These are phyloP conservation scores for Zaprionus obscuricornis DNA, from an alignment of 2,888 invertebrate species.

Conservation along the genomic window DNA sequence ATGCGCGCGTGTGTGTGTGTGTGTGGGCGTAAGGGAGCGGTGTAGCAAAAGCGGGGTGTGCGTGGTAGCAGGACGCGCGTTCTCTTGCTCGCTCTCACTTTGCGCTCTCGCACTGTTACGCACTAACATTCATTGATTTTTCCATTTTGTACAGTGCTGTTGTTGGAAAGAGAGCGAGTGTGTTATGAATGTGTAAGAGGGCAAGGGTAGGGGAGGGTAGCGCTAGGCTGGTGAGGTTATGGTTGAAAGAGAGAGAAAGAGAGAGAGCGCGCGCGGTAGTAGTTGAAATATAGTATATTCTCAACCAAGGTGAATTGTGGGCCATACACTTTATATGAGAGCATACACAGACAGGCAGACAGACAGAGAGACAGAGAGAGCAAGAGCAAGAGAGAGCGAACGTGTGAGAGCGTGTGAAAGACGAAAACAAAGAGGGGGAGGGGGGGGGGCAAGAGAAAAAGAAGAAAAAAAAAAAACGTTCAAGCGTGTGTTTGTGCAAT, in stretches of 20 bases:
- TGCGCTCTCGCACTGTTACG: slow-evolving; percentile 39
- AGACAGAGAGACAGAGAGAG: slow-evolving; percentile 14
- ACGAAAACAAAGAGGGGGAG: slow-evolving; percentile 6
- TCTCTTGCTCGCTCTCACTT: slow-evolving; percentile 24
- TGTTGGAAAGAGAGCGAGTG: no score
- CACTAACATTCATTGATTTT: slow-evolving; percentile 78
- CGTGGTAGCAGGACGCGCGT: slow-evolving; percentile 47
- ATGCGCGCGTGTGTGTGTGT: not conserved
- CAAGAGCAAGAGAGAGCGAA: slow-evolving; percentile 5
- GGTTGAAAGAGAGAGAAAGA: slow-evolving; percentile 8
- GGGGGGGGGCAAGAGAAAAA: slow-evolving; percentile 17
- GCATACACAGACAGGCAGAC: not conserved
- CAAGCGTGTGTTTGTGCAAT: slow-evolving; percentile 36
- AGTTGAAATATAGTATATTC: slow-evolving; percentile 1
- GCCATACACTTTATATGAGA: slow-evolving; percentile 10
- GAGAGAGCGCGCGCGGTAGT: not conserved
- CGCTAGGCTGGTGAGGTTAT: not conserved
- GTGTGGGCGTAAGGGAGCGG: not conserved
- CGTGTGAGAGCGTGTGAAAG: slow-evolving; percentile 12
- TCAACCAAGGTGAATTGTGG: slow-evolving; percentile 41
- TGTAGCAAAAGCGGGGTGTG: not conserved
- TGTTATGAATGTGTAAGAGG: slow-evolving; percentile 10
- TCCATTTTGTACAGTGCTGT: slow-evolving; percentile 59
- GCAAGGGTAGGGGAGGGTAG: not conserved
- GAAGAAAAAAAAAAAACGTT: slow-evolving; percentile 58